A percentile compares a stretch with the other conserved stretches of the same genome.
These are phyloP conservation scores for Heliothis peltigera DNA, from an alignment of 2,888 invertebrate genomes.

Conservation along the genomic window DNA sequence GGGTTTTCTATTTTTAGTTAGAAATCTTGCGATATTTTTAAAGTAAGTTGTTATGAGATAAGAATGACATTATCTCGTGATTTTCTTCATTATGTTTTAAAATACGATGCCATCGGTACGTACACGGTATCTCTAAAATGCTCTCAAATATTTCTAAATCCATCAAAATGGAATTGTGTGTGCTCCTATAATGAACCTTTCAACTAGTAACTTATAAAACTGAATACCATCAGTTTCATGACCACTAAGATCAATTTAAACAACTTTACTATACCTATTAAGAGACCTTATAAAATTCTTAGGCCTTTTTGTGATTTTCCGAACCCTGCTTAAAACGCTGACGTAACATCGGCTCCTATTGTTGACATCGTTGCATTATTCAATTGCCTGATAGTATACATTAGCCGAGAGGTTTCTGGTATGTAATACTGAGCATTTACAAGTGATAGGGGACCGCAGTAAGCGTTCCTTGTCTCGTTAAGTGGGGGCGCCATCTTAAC, in stretches of 20 bases:
- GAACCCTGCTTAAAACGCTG: constrained; percentile 63
- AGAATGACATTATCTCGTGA: not conserved
- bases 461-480: constrained; percentile 42
- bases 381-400: constrained; percentile 63
- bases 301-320: constrained; percentile 53
- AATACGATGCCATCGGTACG: too few relatives aligned
- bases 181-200: too few relatives aligned
- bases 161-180: too few relatives aligned
- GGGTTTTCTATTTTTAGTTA: constrained; percentile 46
- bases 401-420: constrained; percentile 54
- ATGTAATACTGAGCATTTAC: constrained; percentile 64
- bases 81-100: not conserved
- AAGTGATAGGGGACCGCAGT: constrained; percentile 58
- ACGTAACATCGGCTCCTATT: constrained; percentile 56
- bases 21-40: constrained; percentile 38
- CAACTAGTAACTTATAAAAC: too few relatives aligned
- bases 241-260: constrained; percentile 17
- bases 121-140: too few relatives aligned
- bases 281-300: constrained; percentile 51
- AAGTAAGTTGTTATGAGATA: constrained; percentile 42
- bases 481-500: constrained; percentile 23
- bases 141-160: too few relatives aligned
- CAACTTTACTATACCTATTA: constrained; percentile 38
- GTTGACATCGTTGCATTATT: constrained; percentile 65
- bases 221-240: not conserved